phyloP scores from a whole-genome alignment of 2,113 vertebrate genomes.

The Vidua macroura region DNA sequence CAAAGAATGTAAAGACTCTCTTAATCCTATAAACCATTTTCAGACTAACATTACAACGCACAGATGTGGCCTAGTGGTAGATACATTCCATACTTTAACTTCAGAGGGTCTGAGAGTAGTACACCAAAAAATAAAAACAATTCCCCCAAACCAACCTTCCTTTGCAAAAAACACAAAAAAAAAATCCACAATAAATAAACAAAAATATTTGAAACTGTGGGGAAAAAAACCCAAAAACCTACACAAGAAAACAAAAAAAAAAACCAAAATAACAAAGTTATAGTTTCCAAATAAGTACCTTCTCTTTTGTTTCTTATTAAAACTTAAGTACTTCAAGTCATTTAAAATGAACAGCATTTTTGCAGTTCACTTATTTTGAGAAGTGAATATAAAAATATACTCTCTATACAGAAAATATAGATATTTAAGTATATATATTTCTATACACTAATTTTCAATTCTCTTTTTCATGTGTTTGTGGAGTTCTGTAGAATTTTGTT shows the following conservation, averaged over 20 bases:
- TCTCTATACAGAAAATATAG: background rate
- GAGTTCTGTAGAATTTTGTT: background rate
- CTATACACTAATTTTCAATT: background rate
- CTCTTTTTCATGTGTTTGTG: background rate
- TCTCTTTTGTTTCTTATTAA: background rate
- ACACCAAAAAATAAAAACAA: rapidly evolving
- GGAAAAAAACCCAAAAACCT: rapidly evolving
- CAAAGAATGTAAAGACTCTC: background rate
- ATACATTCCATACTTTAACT: background rate
- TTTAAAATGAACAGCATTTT: background rate
- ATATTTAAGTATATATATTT: background rate
- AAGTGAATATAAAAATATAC: background rate
- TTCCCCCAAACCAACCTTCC: background rate
- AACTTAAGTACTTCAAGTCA: background rate
- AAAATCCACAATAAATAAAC: background rate
- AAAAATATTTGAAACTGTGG: background rate
- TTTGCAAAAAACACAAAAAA: background rate
- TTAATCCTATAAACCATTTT: background rate
- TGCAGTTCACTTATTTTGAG: background rate
- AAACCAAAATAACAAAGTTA: background rate
- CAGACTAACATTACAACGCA: background rate
- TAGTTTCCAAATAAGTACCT: background rate
- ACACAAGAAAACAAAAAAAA: background rate
- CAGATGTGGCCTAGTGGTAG: background rate
- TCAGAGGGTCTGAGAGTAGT: background rate